Evolutionary conservation across 2,888 invertebrate genomes (phyloP).

Genomic region (Lithophane leautieri): DNA sequence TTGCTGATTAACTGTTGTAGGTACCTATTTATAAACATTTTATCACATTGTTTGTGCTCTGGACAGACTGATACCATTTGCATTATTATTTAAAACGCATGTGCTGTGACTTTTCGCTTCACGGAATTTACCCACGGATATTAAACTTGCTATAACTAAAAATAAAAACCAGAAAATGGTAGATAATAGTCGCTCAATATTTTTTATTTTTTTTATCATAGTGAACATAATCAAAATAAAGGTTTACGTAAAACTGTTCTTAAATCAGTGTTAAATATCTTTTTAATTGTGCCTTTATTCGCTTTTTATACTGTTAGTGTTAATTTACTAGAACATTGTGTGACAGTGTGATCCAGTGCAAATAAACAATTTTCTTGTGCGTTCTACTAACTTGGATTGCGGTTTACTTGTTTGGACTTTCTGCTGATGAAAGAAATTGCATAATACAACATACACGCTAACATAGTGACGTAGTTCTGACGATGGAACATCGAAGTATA

Average conservation of each 20-base stretch:
- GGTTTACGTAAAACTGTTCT: no score
- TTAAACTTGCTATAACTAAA: no score
- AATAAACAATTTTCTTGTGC: neutral
- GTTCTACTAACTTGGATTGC: neutral
- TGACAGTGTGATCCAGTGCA: neutral
- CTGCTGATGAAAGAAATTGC: neutral
- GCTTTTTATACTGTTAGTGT: neutral
- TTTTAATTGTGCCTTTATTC: neutral
- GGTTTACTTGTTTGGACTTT: neutral
- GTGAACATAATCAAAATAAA: no score
- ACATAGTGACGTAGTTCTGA: neutral
- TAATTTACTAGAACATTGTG: neutral
- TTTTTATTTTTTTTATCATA: no score
- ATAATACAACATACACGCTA: neutral
- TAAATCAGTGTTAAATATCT: neutral
- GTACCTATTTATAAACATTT: neutral
- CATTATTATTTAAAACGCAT: neutral
- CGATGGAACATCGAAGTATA: neutral
- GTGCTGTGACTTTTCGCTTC: neutral
- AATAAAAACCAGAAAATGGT: no score
- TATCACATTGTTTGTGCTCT: slow-evolving; percentile 8
- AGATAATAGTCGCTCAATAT: no score
- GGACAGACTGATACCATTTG: neutral
- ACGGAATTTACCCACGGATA: neutral
- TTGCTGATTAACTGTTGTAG: no score